A percentile compares a stretch with the other conserved stretches of the same genome.
phyloP scores from a whole-genome alignment of 1,140 invertebrate species.

The Neelides sp. region DNA sequence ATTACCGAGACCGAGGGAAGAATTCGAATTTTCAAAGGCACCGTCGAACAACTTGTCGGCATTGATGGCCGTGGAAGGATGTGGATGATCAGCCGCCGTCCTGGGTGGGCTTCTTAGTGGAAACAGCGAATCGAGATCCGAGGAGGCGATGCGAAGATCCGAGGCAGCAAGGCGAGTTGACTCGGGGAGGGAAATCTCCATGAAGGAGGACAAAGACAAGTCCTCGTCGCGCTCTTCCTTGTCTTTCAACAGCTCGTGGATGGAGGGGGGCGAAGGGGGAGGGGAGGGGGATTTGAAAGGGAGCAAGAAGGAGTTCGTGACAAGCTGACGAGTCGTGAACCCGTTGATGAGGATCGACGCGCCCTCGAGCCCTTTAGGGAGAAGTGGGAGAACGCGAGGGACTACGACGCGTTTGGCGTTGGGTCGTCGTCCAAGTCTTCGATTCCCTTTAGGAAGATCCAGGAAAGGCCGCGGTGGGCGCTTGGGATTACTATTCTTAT shows the following conservation, averaged over 20 bases:
- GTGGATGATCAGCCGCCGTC: no score
- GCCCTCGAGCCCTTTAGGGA: constrained; percentile 17
- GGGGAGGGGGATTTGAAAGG: neutral
- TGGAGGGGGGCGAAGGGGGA: neutral
- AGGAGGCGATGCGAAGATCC: neutral
- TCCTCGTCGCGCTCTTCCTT: constrained; percentile 2
- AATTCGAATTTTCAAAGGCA: no score
- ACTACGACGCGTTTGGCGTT: constrained; percentile 16
- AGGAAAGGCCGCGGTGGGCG: constrained; percentile 18
- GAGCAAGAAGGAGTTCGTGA: neutral
- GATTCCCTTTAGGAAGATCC: constrained; percentile 28
- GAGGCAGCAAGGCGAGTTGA: constrained; percentile 18
- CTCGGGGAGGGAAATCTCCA: constrained; percentile 31
- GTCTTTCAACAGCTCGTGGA: neutral
- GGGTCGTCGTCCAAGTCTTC: constrained; percentile 19
- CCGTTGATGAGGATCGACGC: neutral
- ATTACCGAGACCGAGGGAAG: no score
- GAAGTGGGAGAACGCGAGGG: constrained; percentile 21
- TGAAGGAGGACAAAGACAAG: constrained; percentile 28
- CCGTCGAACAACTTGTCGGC: no score
- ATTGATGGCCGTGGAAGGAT: no score
- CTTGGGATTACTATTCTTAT: constrained; percentile 1
- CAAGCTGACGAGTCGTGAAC: neutral
- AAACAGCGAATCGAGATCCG: no score
- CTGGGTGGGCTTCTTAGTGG: no score